phyloP scores from a whole-genome alignment of 2,888 invertebrate species.

The Belgica antarctica region DNA sequence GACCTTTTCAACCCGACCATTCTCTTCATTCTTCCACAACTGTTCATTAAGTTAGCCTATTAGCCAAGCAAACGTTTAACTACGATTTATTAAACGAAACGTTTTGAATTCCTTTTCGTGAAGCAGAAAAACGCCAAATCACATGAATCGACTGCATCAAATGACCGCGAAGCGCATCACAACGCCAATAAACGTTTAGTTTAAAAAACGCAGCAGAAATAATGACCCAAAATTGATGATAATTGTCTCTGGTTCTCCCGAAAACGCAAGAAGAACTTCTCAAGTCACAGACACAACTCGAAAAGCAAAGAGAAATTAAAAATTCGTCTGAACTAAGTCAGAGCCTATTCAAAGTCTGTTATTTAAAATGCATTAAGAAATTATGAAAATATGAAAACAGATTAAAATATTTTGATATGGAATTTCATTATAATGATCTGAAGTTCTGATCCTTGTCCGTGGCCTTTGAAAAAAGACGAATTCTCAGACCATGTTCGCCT shows the following conservation, averaged over 20 bases:
- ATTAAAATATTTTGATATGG: slow-evolving; percentile 44
- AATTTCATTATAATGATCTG: slow-evolving; percentile 41
- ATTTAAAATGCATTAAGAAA: slow-evolving; percentile 44
- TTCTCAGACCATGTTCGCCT: slow-evolving; percentile 12
- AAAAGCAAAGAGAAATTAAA: slow-evolving; percentile 16
- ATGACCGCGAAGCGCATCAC: slow-evolving; percentile 32
- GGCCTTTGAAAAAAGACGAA: neutral
- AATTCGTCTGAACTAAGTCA: neutral
- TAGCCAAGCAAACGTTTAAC: slow-evolving; percentile 11
- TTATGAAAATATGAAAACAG: slow-evolving; percentile 39
- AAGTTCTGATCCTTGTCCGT: neutral
- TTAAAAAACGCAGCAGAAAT: slow-evolving; percentile 6
- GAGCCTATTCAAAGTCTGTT: neutral
- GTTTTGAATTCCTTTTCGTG: no score
- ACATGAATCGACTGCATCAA: slow-evolving; percentile 17
- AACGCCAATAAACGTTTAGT: slow-evolving; percentile 29
- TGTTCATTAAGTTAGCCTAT: neutral
- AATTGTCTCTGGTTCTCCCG: slow-evolving; percentile 16
- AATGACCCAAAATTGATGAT: slow-evolving; percentile 40
- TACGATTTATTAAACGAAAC: neutral
- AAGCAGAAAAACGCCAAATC: neutral
- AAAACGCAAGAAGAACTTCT: neutral
- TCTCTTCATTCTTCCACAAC: no score
- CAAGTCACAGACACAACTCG: neutral
- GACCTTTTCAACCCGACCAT: no score